Conservation (phyloP, 92 coral and sea anemone species). For the Porites divaricata region DNA sequence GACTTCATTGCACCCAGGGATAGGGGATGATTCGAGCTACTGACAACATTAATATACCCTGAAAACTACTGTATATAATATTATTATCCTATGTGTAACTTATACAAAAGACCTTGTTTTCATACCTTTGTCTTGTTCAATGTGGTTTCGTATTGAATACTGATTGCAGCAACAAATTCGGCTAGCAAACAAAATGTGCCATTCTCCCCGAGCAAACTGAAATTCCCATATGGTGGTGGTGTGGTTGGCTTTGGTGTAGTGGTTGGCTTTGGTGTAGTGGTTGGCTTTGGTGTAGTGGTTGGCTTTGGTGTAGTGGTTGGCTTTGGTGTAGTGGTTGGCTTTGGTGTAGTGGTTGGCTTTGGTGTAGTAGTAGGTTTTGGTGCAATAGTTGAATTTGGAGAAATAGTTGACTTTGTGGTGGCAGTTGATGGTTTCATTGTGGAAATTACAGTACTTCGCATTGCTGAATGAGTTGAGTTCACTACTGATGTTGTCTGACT, state of each 20-base stretch:
- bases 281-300: constrained; percentile 8
- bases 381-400: neutral
- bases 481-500: neutral
- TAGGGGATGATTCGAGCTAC: no score
- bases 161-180: constrained; percentile 27
- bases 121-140: neutral
- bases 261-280: constrained; percentile 9
- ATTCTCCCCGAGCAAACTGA: constrained; percentile 17
- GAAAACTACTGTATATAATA: no score
- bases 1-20: no score
- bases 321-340: constrained; percentile 11
- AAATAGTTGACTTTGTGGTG: neutral
- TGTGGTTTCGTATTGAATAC: neutral
- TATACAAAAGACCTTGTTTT: no score
- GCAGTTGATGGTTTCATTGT: constrained; percentile 4
- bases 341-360: constrained; percentile 9
- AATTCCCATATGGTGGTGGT: constrained; percentile 47
- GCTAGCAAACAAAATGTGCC: constrained; percentile 59
- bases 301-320: neutral
- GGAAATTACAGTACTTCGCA: neutral
- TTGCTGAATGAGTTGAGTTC: neutral
- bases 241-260: constrained; percentile 2
- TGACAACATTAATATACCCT: no score
- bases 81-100: no score
- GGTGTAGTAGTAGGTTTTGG: neutral